These are phyloP conservation scores for Coleophora deauratella DNA, from an alignment of 2,888 invertebrate species.

Conservation along the genomic window DNA sequence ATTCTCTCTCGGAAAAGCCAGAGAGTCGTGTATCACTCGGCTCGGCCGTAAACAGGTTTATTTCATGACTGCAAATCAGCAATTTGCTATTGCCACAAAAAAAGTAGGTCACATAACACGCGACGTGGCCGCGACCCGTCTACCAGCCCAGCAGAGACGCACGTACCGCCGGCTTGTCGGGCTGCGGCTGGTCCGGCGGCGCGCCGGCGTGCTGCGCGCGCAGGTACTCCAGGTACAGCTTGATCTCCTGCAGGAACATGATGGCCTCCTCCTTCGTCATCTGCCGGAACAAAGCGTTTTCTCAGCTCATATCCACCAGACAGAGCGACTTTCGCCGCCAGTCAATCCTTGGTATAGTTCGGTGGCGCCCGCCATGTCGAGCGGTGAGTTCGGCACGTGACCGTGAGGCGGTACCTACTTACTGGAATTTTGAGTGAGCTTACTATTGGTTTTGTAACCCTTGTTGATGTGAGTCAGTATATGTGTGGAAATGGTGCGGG, in stretches of 20 bases:
- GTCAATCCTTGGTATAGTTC: neutral
- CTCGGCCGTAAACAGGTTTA: no score
- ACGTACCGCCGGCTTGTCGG: constrained; percentile 64
- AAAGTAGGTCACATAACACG: no score
- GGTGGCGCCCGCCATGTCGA: neutral
- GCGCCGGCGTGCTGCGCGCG: constrained; percentile 76
- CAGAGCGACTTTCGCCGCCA: neutral
- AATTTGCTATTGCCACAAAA: no score
- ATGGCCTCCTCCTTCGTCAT: constrained; percentile 84
- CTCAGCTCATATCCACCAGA: neutral
- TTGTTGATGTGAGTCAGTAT: no score
- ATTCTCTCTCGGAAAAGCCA: no score
- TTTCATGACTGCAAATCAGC: no score
- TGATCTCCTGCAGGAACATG: constrained; percentile 83
- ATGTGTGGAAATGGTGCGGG: no score
- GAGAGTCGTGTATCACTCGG: no score
- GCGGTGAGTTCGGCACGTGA: neutral
- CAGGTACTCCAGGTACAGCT: constrained; percentile 81
- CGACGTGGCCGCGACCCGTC: no score
- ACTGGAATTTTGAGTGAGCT: neutral
- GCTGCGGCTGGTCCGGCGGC: no score
- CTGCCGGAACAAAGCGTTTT: constrained; percentile 41
- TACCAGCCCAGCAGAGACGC: no score
- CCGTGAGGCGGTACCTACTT: neutral
- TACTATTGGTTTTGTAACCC: neutral